These are phyloP conservation scores for Drosophila niveifrons DNA, from an alignment of 2,888 invertebrate genomes.

Conservation along the genomic window DNA sequence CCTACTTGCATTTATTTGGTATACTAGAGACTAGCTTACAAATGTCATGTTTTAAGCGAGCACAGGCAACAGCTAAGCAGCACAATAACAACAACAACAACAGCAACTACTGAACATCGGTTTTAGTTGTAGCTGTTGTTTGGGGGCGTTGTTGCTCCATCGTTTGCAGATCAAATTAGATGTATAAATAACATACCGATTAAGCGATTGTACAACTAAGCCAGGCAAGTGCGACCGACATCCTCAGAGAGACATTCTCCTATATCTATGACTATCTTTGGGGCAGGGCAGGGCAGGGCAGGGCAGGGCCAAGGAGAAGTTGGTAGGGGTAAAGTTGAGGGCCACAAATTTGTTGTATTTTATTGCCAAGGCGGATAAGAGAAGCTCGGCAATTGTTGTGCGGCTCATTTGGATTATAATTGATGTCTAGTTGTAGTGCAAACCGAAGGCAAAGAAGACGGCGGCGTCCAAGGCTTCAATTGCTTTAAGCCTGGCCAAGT, in stretches of 20 bases:
- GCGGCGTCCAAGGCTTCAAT: slow-evolving; percentile 44
- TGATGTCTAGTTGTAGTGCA: slow-evolving; percentile 56
- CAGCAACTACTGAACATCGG: slow-evolving; percentile 36
- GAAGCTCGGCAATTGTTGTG: slow-evolving; percentile 65
- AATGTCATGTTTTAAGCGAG: slow-evolving; percentile 74
- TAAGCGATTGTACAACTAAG: slow-evolving; percentile 77
- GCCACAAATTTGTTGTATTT: slow-evolving; percentile 62
- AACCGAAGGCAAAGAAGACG: background rate
- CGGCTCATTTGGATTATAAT: slow-evolving; percentile 79
- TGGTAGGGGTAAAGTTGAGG: slow-evolving; percentile 1
- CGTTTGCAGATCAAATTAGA: slow-evolving; percentile 80
- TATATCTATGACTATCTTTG: background rate
- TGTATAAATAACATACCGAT: slow-evolving; percentile 82
- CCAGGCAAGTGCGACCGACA: slow-evolving; percentile 54
- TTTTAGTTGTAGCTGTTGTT: slow-evolving; percentile 36
- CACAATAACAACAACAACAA: slow-evolving; percentile 10
- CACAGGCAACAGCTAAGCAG: slow-evolving; percentile 23
- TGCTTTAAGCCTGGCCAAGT: slow-evolving; percentile 56
- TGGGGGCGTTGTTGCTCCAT: slow-evolving; percentile 56
- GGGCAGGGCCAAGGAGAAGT: background rate
- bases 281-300: background rate
- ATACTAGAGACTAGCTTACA: slow-evolving; percentile 66
- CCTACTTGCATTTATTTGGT: slow-evolving; percentile 32
- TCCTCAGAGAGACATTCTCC: slow-evolving; percentile 55
- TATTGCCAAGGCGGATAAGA: slow-evolving; percentile 76